Conservation (phyloP, 2,888 invertebrate genomes). For the Scrobipalpa atriplicella region DNA sequence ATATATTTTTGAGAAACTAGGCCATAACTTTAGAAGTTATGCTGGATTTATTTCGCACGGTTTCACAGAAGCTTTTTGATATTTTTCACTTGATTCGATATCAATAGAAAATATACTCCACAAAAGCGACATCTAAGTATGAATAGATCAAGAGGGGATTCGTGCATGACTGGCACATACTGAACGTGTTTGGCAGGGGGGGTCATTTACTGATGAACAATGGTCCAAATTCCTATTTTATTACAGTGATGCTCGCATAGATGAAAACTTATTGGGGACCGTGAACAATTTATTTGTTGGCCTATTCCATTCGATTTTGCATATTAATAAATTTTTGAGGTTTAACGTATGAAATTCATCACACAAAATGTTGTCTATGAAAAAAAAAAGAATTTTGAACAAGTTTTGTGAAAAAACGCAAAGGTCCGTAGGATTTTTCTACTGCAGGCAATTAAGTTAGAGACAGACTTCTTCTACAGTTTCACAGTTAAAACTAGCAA, state of each 20-base stretch:
- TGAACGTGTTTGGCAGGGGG: neutral
- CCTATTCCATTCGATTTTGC: neutral
- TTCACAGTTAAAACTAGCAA: conserved; percentile 31
- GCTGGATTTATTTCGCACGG: no score
- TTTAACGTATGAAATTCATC: neutral
- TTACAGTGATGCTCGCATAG: neutral
- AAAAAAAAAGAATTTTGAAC: no score
- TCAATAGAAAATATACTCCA: neutral
- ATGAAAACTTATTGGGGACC: neutral
- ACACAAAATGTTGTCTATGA: no score
- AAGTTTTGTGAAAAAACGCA: neutral
- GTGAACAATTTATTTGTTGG: neutral
- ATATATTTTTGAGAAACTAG: no score
- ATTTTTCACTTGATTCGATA: conserved; percentile 11
- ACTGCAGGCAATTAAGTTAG: conserved; percentile 24
- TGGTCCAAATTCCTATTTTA: conserved; percentile 18
- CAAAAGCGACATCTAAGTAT: neutral
- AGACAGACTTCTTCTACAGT: conserved; percentile 20
- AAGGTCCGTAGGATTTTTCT: neutral
- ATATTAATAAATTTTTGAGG: neutral
- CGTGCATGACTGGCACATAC: conserved; percentile 9
- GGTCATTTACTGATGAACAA: conserved; percentile 21
- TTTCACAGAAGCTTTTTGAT: neutral
- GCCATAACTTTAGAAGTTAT: no score
- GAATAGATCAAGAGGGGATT: conserved; percentile 10